Evolutionary conservation across 2,888 invertebrate genomes (phyloP), one percentile per base, ranked within the genome.

Genomic region (Herminia tarsipennalis): DNA sequence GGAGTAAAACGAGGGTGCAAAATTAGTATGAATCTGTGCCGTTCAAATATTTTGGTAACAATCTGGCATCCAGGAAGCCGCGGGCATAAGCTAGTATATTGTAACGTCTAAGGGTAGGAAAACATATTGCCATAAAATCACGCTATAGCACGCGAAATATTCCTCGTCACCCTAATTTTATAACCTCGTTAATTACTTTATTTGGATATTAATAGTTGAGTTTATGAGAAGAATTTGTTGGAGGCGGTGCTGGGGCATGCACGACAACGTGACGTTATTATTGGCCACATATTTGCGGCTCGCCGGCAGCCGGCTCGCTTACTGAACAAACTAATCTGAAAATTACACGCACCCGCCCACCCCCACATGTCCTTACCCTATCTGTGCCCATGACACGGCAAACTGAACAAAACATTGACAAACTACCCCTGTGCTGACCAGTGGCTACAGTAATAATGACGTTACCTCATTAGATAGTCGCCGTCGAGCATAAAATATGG

Each of bases 261-360:
- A 33, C 37, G 48, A 32, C 37, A 49, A 32, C 49, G 54, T 61
- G 59, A 55, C 67, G 70, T 74, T 78, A 79, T 81, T 84, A 86
- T 87, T 82, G 78, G 74, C 76, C 76, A 76, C 84, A 86, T 86
- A 86, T 86, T 88, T 88, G 83, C 76, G 78, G 78, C 71, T 52
- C 56, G 65, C 66, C 70, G 68, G 63, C 72, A 70, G 55, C 70
- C 67, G 62, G 72, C 78, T 79, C 76, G 80, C 78, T 79, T 80
- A 72, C 86, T 85, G 80, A 86, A 84, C 86, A 89, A 89, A 89
- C 89, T 89, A 89, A 89, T 90, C 87, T 87, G 87, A 81, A 88
- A 89, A 89, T 89, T 85, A 89, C 83, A 84, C 82, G 78, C 76
- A 55, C 51, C 70, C 58, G 39, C 60, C 56, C 41, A 42, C 55